Base-by-base conservation (phyloP, 2,797 vertebrate species). In the Falco cherrug region DNA sequence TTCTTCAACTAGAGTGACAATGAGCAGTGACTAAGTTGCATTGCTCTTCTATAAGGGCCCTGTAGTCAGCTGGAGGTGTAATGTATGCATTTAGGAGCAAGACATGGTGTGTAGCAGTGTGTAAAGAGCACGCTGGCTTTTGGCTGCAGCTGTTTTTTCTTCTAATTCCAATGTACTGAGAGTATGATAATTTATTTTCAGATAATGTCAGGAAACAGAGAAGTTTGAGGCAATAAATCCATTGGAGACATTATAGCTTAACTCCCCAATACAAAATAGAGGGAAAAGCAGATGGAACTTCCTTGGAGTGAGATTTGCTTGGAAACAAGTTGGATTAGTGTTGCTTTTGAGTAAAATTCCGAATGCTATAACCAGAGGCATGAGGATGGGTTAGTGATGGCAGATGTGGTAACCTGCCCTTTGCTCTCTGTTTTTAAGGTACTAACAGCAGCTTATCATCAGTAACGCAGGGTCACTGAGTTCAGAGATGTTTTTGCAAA, bases 371-470 rank as follows among this genome's bases (percentile, higher is more conserved):
- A 28, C 1, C 3, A 84, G 65, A 95, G 39, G 54, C 47, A n/a
- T 26, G 48, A 70, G 65, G 86, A 56, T 25, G 24, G 29, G 20
- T 78, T 74, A 86, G 82, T 68, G 28, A 35, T 69, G 80, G 51
- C 31, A 56, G 69, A 88, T 94, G 73, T 92, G 84, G 90, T 94
- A 96, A 95, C 56, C 63, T 93, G 79, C 89, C 76, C 92, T 97
- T 95, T 96, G 92, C 79, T 93, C 78, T 69, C 73, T 82, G 51
- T 59, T 96, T 96, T 94, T 82, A 76, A 91, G 63, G 82, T 87
- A 48, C 37, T 93, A 48, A 43, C 67, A 84, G 76, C 63, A 67
- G 73, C 41, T 96, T 96, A 90, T 91, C 56, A 9, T 91, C 69
- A 53, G 63, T 89, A 92, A 24, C 3, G 3, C 65, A 37, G 71